phyloP scores from a whole-genome alignment of 2,113 vertebrate species.

The Furnarius figulus region DNA sequence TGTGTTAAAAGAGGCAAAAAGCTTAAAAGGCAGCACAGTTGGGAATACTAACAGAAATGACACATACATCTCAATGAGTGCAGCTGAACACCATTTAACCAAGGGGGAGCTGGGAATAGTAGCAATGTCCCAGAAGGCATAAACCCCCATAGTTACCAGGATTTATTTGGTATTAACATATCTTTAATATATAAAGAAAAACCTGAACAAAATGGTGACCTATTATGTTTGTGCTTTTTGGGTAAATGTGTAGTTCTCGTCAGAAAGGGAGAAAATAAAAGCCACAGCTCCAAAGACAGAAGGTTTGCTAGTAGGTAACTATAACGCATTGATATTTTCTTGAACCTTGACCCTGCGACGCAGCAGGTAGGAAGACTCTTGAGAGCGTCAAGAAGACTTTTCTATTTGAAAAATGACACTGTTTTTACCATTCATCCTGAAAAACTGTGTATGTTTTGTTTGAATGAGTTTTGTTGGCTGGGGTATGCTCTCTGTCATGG shows the following conservation, averaged over 20 bases:
- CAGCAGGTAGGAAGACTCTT: not conserved
- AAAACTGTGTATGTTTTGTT: not conserved
- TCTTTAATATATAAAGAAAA: not conserved
- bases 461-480: not conserved
- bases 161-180: not conserved
- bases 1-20: not conserved
- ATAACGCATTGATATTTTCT: not conserved
- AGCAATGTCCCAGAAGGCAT: not conserved
- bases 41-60: not conserved
- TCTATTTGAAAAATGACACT: not conserved
- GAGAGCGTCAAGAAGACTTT: not conserved
- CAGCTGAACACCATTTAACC: not conserved
- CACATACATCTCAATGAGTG: not conserved
- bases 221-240: not conserved
- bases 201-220: not conserved
- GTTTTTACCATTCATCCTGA: not conserved
- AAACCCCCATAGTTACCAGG: not conserved
- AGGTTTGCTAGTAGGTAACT: not conserved
- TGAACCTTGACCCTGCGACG: not conserved
- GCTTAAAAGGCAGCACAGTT: not conserved
- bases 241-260: not conserved
- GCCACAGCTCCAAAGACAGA: not conserved
- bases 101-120: not conserved
- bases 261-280: not conserved
- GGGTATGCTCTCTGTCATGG: not conserved